Conservation (phyloP, 2,113 vertebrate species). For the Pygoscelis adeliae region DNA sequence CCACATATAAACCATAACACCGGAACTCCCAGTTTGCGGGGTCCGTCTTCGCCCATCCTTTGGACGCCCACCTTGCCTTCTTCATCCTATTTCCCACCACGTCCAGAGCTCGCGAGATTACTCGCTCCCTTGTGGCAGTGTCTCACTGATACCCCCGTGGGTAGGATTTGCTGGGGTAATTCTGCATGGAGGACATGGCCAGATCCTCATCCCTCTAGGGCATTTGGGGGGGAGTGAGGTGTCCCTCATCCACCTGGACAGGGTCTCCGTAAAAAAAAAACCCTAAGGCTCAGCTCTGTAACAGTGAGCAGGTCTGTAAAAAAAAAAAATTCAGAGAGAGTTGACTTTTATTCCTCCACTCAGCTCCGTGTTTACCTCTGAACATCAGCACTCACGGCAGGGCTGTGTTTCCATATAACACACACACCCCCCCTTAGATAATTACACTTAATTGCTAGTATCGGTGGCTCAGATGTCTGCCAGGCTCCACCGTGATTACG, state of each 20-base stretch:
- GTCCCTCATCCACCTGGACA: background rate
- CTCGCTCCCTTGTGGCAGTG: rapidly evolving
- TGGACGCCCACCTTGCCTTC: background rate
- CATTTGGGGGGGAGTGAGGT: background rate
- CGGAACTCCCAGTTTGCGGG: background rate
- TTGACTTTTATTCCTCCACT: background rate
- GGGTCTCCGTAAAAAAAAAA: background rate
- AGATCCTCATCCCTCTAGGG: background rate
- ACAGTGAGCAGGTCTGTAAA: background rate
- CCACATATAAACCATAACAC: background rate
- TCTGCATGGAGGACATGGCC: background rate
- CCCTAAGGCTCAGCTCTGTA: background rate
- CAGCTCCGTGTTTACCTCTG: background rate
- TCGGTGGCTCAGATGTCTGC: background rate
- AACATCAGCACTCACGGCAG: background rate
- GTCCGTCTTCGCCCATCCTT: background rate
- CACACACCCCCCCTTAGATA: background rate
- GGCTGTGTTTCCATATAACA: background rate
- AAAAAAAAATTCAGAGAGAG: background rate
- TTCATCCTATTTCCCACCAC: background rate
- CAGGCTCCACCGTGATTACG: background rate
- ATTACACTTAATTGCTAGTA: constrained; percentile 14
- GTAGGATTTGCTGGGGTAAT: background rate
- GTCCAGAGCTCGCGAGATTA: background rate
- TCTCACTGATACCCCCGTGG: rapidly evolving